These are phyloP conservation scores for Epinotia bilunana DNA, from an alignment of 2,888 invertebrate genomes.

Conservation along the genomic window DNA sequence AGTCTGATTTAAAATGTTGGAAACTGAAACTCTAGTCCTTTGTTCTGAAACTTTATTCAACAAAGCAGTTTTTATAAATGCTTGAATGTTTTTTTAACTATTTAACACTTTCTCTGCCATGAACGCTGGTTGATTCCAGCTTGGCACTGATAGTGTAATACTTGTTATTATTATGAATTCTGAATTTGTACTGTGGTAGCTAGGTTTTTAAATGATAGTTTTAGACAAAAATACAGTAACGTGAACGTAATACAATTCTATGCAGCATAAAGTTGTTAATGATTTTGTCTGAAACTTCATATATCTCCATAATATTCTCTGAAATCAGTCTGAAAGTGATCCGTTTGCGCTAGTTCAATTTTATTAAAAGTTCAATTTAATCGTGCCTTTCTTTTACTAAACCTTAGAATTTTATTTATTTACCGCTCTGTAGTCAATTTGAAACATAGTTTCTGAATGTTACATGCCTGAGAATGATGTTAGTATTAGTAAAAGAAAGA, in stretches of 20 bases:
- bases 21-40: too few relatives aligned
- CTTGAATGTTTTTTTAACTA: constrained; percentile 32
- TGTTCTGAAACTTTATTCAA: constrained; percentile 6
- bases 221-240: constrained; percentile 48
- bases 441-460: constrained; percentile 32
- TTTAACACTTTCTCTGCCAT: not conserved
- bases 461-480: constrained; percentile 40
- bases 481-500: constrained; percentile 44
- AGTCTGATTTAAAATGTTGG: too few relatives aligned
- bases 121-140: not conserved
- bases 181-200: constrained; percentile 45
- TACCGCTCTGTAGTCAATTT: constrained; percentile 29
- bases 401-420: constrained; percentile 34
- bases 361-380: constrained; percentile 11
- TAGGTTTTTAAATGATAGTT: constrained; percentile 58
- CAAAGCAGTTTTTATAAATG: constrained; percentile 5
- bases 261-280: not conserved
- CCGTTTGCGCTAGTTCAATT: constrained; percentile 56
- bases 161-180: constrained; percentile 20
- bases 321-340: constrained; percentile 58
- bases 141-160: constrained; percentile 1
- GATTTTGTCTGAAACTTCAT: constrained; percentile 49
- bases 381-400: constrained; percentile 44
- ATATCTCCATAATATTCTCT: constrained; percentile 51
- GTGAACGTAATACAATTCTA: too few relatives aligned